A percentile compares a stretch with the other conserved stretches of the same genome.
These are phyloP conservation scores for Takifugu flavidus DNA, from an alignment of 2,113 vertebrate genomes.

Conservation along the genomic window DNA sequence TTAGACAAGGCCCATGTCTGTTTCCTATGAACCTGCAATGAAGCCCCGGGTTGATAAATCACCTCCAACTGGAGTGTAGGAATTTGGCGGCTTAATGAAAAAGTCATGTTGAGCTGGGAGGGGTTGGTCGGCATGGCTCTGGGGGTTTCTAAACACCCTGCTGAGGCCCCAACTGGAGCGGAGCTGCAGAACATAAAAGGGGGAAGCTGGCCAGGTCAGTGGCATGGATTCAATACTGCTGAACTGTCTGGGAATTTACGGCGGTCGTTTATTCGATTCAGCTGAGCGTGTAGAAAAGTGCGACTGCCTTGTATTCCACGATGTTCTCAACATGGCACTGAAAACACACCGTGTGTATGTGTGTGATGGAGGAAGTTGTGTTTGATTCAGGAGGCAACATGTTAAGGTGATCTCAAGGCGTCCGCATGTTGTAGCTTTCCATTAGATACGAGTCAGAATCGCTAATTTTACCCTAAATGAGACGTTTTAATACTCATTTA, in stretches of 20 bases:
- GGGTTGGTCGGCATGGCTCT: conserved; percentile 49
- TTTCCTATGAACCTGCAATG: conserved; percentile 80
- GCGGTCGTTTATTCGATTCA: conserved; percentile 40
- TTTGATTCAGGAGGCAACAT: neutral
- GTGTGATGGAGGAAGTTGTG: too few relatives aligned
- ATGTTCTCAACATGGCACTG: conserved; percentile 10
- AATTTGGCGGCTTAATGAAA: conserved; percentile 87
- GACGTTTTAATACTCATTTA: conserved; percentile 1
- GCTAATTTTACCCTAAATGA: neutral
- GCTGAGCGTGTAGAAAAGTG: conserved; percentile 34
- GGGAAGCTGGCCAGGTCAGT: conserved; percentile 29
- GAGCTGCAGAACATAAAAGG: conserved; percentile 45
- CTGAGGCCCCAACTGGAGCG: conserved; percentile 56
- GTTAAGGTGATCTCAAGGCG: conserved; percentile 4
- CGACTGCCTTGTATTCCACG: conserved; percentile 22
- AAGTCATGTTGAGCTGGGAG: conserved; percentile 79
- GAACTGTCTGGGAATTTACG: conserved; percentile 65
- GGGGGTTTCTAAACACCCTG: conserved; percentile 56
- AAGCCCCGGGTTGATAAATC: conserved; percentile 81
- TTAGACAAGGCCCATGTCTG: conserved; percentile 69
- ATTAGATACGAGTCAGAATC: too few relatives aligned
- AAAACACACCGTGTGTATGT: neutral
- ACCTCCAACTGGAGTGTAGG: conserved; percentile 76
- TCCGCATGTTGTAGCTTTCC: neutral
- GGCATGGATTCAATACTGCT: conserved; percentile 57